Evolutionary conservation across 2,113 vertebrate genomes (phyloP).

Genomic region (Trematomus loennbergii): DNA sequence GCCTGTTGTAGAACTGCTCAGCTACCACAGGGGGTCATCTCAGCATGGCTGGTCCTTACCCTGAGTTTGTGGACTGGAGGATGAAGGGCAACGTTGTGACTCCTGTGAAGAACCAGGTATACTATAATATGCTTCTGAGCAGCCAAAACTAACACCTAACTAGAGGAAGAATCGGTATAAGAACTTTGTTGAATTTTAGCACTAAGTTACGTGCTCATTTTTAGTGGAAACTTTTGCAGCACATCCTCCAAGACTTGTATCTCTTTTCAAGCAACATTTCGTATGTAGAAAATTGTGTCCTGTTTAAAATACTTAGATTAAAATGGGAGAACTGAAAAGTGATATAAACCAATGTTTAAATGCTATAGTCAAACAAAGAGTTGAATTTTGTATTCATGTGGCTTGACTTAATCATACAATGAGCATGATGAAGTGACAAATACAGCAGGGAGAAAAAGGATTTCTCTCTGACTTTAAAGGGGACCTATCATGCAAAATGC

Average conservation of each 20-base stretch:
- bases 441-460: neutral
- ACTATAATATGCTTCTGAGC: too few species aligned
- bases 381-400: neutral
- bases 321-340: neutral
- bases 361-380: neutral
- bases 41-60: slow-evolving; percentile 69
- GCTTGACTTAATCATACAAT: neutral
- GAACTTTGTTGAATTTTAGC: too few species aligned
- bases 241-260: neutral
- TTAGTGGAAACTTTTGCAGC: neutral
- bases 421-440: neutral
- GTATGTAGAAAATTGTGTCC: neutral
- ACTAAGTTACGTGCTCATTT: neutral
- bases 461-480: neutral
- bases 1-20: slow-evolving; percentile 87
- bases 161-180: neutral
- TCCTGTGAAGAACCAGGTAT: slow-evolving; percentile 90
- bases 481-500: too few species aligned
- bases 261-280: neutral
- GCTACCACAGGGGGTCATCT: slow-evolving; percentile 86
- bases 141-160: neutral
- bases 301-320: neutral
- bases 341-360: neutral
- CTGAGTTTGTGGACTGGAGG: slow-evolving; percentile 87
- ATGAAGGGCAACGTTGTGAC: slow-evolving; percentile 87